Evolutionary conservation across 2,113 vertebrate species (phyloP), one percentile per base, ranked within the genome.

Genomic region (Stomatorhinus ivindoensis): DNA sequence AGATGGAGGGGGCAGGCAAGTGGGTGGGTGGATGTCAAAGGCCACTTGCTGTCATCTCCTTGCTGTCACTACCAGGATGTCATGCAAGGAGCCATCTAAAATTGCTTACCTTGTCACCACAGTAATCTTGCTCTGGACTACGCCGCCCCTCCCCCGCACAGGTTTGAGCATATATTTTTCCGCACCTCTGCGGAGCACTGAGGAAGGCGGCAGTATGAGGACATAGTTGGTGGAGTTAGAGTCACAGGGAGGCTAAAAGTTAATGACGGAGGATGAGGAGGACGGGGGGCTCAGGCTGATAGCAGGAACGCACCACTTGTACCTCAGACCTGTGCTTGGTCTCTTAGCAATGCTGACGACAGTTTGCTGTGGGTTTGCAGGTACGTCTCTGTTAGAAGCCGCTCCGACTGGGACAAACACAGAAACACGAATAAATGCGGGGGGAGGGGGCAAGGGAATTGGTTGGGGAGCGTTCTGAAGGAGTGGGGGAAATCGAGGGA

Each of bases 61-160:
- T 86, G 82, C 50, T 11, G 50, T 48, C 47, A 55, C 27, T 35
- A 24, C 44, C 39, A 82, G 46, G 51, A 19, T 55, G n/a, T 51
- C 21, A 51, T 39, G 21, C 4, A 42, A 84, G 17, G 42, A 44
- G 88, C 61, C 58, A 86, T 65, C 76, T 47, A 82, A 82, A 89
- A 89, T 89, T 87, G 88, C 85, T 89, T 35, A 87, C 73, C 65
- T 65, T 47, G 31, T 69, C 85, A 48, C 27, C 80, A 27, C 44
- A 42, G 50, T 76, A 90, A 88, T 46, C 86, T 88, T 21, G 24
- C 58, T 46, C 80, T 24, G 4, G 11, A 73, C 44, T 58, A n/a
- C n/a, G 65, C n/a, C 17, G 51, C 31, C 55, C 47, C 46, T 84
- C 73, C 35, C 5, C 15, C 35, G 15, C 35, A 15, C 35, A 50